Evolutionary conservation across 2,797 vertebrate genomes (phyloP), one percentile per base, ranked within the genome.

Genomic region (Phrynocephalus vlangalii): DNA sequence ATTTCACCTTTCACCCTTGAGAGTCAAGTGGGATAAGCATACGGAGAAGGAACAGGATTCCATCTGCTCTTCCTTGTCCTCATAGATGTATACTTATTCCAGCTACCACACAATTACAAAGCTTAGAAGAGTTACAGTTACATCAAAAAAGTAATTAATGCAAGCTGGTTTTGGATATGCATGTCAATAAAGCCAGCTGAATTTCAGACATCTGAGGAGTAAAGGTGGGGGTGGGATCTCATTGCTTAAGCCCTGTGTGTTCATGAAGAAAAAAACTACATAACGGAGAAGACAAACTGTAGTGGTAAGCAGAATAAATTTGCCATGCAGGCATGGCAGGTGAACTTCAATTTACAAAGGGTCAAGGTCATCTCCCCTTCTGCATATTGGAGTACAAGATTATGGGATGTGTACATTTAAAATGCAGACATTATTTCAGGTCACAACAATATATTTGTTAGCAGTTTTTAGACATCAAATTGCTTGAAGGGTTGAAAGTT

Each of bases 331-430:
- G 44, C 26, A 88, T n/a, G 44, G 84, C 9, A 70, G 1, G 5
- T 73, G 38, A 20, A 72, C 20, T 84, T 87, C 67, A 79, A 18
- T 90, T 91, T 87, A 33, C 9, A 77, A 71, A 90, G 78, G 33
- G 5, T 85, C 67, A 84, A 2, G 3, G 72, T 44, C n/a, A 82
- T 87, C 28, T 81, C 81, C 67, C 48, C 4, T 33, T 88, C 71
- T 63, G 30, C 50, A 75, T 50, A 30, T 82, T 78, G 2, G 79
- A 83, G 90, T 52, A 89, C 71, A 89, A 91, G 87, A 68, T 88
- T 82, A 60, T 6, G 50, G 24, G 24, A 2, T 0, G 3, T 0
- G 50, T 15, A 86, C 77, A 7, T 75, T 78, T 83, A 79, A 88
- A 88, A 90, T 56, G 48, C 0, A 80, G 71, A 92, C 88, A 20